Evolutionary conservation across 2,888 invertebrate genomes (phyloP), one percentile per base, ranked within the genome.

Genomic region (Erebia aethiops): DNA sequence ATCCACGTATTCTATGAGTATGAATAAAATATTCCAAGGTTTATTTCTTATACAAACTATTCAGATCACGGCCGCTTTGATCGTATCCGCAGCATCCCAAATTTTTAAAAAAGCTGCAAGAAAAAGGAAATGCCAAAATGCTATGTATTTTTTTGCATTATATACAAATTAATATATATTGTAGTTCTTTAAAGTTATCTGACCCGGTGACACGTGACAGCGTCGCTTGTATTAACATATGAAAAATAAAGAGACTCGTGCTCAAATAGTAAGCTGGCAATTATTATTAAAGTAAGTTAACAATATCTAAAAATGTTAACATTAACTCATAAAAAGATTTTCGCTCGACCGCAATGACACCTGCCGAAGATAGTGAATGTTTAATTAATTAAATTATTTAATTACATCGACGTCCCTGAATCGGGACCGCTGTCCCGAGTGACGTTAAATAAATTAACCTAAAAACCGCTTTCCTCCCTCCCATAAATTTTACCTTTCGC

Each of bases 21-120:
- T 46, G 46, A 46, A 79, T 78, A 74, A 78, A 75, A 78, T 77
- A 78, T 78, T 69, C 65, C 60, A 54, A 35, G 35, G 35, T n/a
- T 41, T 35, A 35, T 35, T 41, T 43, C 69, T 69, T 66, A 63
- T 71, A 61, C 67, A 63, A 65, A 63, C 63, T 70, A 75, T 75
- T 75, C 74, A 16, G 70, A 64, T 70, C 74, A 72, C 71, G 75
- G 67, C 57, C 64, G 41, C 73, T 75, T 73, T 71, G 74, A 73
- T 71, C 69, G 70, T 11, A n/a, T 4, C 14, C 46, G 68, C 35
- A 5, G 43, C 26, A 64, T 64, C 71, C 58, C 64, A 71, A 70
- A 58, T 58, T 58, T 41, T 58, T 35, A 35, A 16, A 52, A 14
- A 52, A 52, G 35, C 26, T 21, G 2, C 21, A 13, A 57, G 21